Evolutionary conservation across 2,888 invertebrate genomes (phyloP).

Genomic region (Leucoptera coffeella): DNA sequence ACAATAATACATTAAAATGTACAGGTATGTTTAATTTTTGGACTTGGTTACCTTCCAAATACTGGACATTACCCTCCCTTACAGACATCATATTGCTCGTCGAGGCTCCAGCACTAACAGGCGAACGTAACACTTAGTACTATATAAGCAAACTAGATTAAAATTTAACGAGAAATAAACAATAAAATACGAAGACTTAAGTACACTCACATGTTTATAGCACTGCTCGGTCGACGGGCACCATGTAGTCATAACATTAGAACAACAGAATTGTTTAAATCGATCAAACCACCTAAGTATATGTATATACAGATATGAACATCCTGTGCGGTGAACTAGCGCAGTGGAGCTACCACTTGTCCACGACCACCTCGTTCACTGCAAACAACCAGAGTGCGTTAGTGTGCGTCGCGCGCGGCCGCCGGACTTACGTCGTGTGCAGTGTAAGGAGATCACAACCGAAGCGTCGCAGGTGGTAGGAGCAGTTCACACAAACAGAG

Average conservation of each 20-base stretch:
- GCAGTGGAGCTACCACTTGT: slow-evolving; percentile 57
- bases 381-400: slow-evolving; percentile 51
- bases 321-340: slow-evolving; percentile 38
- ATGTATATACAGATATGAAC: slow-evolving; percentile 52
- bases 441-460: too few relatives aligned
- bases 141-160: slow-evolving; percentile 51
- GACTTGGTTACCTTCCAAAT: slow-evolving; percentile 47
- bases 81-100: slow-evolving; percentile 53
- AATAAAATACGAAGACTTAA: slow-evolving; percentile 21
- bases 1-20: slow-evolving; percentile 57
- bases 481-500: too few relatives aligned
- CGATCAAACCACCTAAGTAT: slow-evolving; percentile 47
- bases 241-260: slow-evolving; percentile 48
- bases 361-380: slow-evolving; percentile 66
- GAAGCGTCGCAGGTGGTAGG: too few relatives aligned
- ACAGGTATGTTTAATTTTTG: slow-evolving; percentile 54
- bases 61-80: slow-evolving; percentile 50
- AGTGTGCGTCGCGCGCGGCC: slow-evolving; percentile 27
- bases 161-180: too few relatives aligned
- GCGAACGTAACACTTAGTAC: slow-evolving; percentile 30
- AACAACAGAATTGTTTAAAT: slow-evolving; percentile 50
- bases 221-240: slow-evolving; percentile 51
- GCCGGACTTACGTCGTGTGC: slow-evolving; percentile 24
- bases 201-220: slow-evolving; percentile 50
- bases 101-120: slow-evolving; percentile 51